Evolutionary conservation across 64 coral and sea anemone species (phyloP), one percentile per base, ranked within the genome.

Genomic region (Pocillopora verrucosa): DNA sequence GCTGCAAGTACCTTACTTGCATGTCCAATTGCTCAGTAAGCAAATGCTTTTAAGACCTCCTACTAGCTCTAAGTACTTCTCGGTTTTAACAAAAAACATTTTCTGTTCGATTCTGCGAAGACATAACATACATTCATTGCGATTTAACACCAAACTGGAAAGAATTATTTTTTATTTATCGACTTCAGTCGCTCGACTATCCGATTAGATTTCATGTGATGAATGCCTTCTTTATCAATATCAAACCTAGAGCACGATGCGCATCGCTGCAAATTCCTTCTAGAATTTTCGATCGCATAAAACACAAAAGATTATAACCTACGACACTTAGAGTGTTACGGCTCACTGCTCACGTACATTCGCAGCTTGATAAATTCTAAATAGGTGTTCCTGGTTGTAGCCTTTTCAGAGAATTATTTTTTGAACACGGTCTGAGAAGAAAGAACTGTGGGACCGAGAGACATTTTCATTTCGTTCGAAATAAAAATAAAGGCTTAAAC

Each of bases 1-100:
- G 67, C 25, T 34, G 37, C 36, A 24, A 14, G 69, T 72, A 16
- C 62, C 25, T 85, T 4, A 85, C 72, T 72, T 85, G 36, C 63
- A 85, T 72, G 82, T 72, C 45, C 56, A 72, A 85, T 26, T 72
- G 63, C 62, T 56, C 64, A 67, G 25, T 72, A 68, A 11, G 70
- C 82, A 72, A 85, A 72, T 72, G 82, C 16, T 85, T 72, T 51
- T 26, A 16, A 70, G 82, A 85, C 64, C 65, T 85, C 82, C 82
- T 65, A 72, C 82, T n/a, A 30, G 38, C 82, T 13, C 37, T 56
- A 26, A 57, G 64, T 56, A 85, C 63, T 22, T 85, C 15, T 10
- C 6, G 41, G 38, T 65, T 24, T 58, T 16, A 69, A 38, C 12
- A 72, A 56, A 72, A 19, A 70, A 16, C 0, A n/a, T 24, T 24